These are phyloP conservation scores for Abscondita cerata DNA, from an alignment of 2,888 invertebrate species.

Conservation along the genomic window DNA sequence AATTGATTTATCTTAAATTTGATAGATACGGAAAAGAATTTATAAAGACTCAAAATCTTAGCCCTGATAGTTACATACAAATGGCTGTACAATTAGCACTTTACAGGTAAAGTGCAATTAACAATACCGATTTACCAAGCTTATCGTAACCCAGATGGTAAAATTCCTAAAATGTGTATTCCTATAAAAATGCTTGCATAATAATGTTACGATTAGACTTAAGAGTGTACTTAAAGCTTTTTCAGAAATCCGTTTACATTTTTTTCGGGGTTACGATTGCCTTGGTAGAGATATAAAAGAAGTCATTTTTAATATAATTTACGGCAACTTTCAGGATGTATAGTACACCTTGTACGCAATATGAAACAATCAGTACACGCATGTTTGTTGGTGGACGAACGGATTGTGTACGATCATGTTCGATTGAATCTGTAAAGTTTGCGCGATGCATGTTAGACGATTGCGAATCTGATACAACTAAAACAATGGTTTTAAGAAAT, in stretches of 20 bases:
- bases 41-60: conserved; percentile 84
- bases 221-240: too few relatives aligned
- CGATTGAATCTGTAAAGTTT: conserved; percentile 80
- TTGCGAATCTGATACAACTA: conserved; percentile 62
- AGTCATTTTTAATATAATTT: too few relatives aligned
- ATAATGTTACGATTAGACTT: too few relatives aligned
- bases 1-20: conserved; percentile 82
- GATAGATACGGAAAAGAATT: conserved; percentile 85
- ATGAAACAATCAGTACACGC: conserved; percentile 90
- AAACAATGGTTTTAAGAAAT: conserved; percentile 69
- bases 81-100: conserved; percentile 92
- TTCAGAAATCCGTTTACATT: too few relatives aligned
- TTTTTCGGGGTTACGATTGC: too few relatives aligned
- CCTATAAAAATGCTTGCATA: too few relatives aligned
- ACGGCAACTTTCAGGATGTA: conserved; percentile 75
- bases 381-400: conserved; percentile 88
- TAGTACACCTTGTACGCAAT: conserved; percentile 80
- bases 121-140: too few relatives aligned
- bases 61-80: conserved; percentile 96
- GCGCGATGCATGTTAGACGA: conserved; percentile 73
- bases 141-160: too few relatives aligned
- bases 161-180: too few relatives aligned
- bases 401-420: conserved; percentile 94
- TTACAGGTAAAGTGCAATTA: too few relatives aligned
- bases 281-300: too few relatives aligned